phyloP scores from a whole-genome alignment of 2,888 invertebrate species.

The Ichneumoninae sp. region DNA sequence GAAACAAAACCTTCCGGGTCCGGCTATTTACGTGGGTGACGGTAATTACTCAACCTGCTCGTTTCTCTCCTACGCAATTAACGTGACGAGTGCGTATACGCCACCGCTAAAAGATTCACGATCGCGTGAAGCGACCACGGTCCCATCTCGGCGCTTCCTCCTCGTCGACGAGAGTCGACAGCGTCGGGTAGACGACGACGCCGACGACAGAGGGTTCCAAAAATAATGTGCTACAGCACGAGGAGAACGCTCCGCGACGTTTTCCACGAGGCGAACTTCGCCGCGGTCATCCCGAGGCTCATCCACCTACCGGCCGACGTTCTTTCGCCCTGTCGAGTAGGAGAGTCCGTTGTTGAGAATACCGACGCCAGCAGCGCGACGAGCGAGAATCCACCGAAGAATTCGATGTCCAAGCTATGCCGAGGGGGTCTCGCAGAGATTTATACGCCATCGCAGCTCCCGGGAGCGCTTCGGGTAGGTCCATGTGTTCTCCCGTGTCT shows the following conservation, averaged over 20 bases:
- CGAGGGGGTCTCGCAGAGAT: conserved; percentile 39
- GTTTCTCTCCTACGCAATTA: conserved; percentile 76
- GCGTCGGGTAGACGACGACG: conserved; percentile 23
- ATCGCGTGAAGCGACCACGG: conserved; percentile 59
- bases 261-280: conserved; percentile 24
- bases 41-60: conserved; percentile 68
- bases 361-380: conserved; percentile 31
- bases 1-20: conserved; percentile 57
- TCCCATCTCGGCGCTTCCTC: conserved; percentile 18
- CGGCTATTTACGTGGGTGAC: conserved; percentile 61
- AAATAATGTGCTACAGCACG: conserved; percentile 53
- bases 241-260: conserved; percentile 23
- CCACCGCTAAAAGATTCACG: conserved; percentile 78
- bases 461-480: not conserved
- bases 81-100: conserved; percentile 72
- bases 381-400: conserved; percentile 52
- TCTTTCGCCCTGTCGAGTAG: conserved; percentile 29
- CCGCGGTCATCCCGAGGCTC: conserved; percentile 50
- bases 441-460: conserved; percentile 46
- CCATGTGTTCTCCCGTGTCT: conserved; percentile 1
- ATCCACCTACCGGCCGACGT: conserved; percentile 38
- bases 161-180: conserved; percentile 3
- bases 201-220: conserved; percentile 59
- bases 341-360: conserved; percentile 36
- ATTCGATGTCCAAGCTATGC: conserved; percentile 52